These are phyloP conservation scores for Cyprinodon diabolis DNA, from an alignment of 2,797 vertebrate genomes.

Conservation along the genomic window DNA sequence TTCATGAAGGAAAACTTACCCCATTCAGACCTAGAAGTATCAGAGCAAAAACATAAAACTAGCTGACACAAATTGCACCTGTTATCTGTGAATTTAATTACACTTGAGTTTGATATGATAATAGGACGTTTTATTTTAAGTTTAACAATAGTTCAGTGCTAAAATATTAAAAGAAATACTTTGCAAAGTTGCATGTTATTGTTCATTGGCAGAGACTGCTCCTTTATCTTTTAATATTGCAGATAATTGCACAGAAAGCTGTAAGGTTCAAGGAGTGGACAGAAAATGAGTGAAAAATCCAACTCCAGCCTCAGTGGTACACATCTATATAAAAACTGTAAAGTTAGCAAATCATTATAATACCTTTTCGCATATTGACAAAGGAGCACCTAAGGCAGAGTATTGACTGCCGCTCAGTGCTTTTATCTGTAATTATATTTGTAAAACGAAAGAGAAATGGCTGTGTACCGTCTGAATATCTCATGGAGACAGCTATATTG, in stretches of 20 bases:
- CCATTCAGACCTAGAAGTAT: no score
- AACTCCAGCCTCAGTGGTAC: no score
- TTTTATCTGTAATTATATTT: constrained; percentile 3
- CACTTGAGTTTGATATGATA: not conserved
- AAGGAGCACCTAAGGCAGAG: not conserved
- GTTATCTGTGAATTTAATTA: not conserved
- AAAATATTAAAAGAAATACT: not conserved
- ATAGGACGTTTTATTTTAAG: no score
- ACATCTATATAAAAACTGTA: not conserved
- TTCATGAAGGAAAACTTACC: no score
- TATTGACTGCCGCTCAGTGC: not conserved
- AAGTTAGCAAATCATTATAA: not conserved
- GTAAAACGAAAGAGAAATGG: not conserved
- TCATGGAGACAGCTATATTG: not conserved
- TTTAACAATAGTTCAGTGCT: not conserved
- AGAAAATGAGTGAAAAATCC: not conserved
- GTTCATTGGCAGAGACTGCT: not conserved
- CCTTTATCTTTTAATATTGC: not conserved
- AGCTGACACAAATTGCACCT: no score
- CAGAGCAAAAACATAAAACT: no score
- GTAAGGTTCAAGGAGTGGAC: no score
- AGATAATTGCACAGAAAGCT: not conserved
- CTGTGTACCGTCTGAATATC: not conserved
- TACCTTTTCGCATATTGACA: not conserved
- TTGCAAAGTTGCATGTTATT: not conserved